These are phyloP conservation scores for Phrynocephalus versicolor DNA, from an alignment of 2,113 vertebrate species.

Conservation along the genomic window DNA sequence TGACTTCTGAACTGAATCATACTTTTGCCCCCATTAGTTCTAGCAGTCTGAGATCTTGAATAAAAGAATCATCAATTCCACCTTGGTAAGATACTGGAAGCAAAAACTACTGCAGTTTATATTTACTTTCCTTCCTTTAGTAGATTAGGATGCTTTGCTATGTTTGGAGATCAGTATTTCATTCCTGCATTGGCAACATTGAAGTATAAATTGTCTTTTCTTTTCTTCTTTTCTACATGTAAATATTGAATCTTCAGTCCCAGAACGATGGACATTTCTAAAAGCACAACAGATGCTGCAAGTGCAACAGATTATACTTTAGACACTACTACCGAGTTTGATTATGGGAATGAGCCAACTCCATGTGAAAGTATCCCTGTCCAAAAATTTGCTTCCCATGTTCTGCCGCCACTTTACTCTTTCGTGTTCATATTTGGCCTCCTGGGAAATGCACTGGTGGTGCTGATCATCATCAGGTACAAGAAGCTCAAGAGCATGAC, in stretches of 20 bases:
- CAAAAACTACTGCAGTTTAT: too few relatives aligned
- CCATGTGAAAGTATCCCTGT: conserved; percentile 10
- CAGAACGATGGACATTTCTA: conserved; percentile 25
- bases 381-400: conserved; percentile 7
- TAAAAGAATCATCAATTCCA: too few relatives aligned
- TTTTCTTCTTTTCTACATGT: not conserved
- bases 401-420: conserved; percentile 81
- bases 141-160: not conserved
- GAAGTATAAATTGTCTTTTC: not conserved
- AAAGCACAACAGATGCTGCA: not conserved
- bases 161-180: not conserved
- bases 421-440: conserved; percentile 83
- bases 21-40: too few relatives aligned
- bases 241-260: not conserved
- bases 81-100: too few relatives aligned
- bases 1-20: too few relatives aligned
- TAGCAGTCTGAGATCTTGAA: too few relatives aligned
- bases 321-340: conserved; percentile 43
- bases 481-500: conserved; percentile 82
- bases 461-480: conserved; percentile 81
- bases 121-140: not conserved
- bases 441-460: conserved; percentile 81
- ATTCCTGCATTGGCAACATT: not conserved
- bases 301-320: accelerated
- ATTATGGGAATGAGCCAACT: accelerated